phyloP scores from a whole-genome alignment of 2,888 invertebrate genomes.

The Latrodectus hesperus region DNA sequence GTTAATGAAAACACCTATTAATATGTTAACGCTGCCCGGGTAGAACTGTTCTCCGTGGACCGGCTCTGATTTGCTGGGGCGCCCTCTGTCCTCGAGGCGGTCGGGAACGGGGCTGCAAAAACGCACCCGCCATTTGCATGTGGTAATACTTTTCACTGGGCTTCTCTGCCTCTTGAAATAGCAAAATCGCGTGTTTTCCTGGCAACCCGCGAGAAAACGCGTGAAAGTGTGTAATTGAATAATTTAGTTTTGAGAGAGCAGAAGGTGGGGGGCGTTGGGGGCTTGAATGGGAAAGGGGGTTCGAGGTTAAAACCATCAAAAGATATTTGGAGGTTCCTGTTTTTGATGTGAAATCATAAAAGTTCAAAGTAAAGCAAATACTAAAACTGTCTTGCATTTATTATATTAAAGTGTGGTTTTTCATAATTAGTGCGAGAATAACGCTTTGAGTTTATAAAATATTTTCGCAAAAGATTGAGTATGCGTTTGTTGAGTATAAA shows the following conservation, averaged over 20 bases:
- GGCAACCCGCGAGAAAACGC: constrained; percentile 62
- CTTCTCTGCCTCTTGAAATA: constrained; percentile 40
- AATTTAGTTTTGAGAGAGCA: constrained; percentile 63
- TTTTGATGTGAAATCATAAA: neutral
- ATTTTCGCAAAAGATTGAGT: too few relatives aligned
- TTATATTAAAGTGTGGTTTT: too few relatives aligned
- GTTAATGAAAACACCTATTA: constrained; percentile 69
- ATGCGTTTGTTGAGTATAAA: too few relatives aligned
- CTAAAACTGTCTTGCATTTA: too few relatives aligned
- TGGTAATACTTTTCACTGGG: constrained; percentile 64
- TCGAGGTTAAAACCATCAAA: constrained; percentile 7
- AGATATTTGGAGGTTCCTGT: constrained; percentile 48
- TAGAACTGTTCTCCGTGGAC: neutral
- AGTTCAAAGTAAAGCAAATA: too few relatives aligned
- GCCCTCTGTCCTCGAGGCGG: neutral
- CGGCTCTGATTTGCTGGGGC: constrained; percentile 20
- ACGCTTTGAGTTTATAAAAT: too few relatives aligned
- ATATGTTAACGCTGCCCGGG: constrained; percentile 63
- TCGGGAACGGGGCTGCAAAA: constrained; percentile 21
- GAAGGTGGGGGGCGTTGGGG: neutral
- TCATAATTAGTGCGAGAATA: too few relatives aligned
- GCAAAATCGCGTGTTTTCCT: constrained; percentile 65
- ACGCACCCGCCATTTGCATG: constrained; percentile 59
- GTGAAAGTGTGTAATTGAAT: constrained; percentile 69
- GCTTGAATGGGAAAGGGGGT: constrained; percentile 5